Evolutionary conservation across 2,797 vertebrate species (phyloP).

Genomic region (Pelochelys cantorii): DNA sequence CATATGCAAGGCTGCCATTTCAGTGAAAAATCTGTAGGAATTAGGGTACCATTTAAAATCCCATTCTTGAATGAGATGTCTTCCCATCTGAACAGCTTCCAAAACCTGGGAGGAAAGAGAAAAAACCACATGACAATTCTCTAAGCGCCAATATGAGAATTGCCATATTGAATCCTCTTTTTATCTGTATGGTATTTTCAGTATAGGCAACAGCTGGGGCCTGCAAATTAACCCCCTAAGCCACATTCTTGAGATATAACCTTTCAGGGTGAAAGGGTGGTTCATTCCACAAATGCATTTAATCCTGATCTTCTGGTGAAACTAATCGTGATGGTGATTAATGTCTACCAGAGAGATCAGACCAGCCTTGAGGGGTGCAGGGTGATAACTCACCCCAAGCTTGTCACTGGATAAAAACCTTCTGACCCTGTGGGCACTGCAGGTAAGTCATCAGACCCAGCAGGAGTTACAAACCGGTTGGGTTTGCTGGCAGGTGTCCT

Average conservation of each 20-base stretch:
- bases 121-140: neutral
- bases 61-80: neutral
- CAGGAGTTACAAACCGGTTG: neutral
- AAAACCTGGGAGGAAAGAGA: neutral
- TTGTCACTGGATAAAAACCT: neutral
- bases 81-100: no score
- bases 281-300: neutral
- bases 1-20: rapidly evolving
- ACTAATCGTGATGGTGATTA: neutral
- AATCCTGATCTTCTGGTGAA: neutral
- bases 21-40: neutral
- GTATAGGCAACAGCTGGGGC: neutral
- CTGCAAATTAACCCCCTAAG: neutral
- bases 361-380: neutral
- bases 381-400: neutral
- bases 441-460: neutral
- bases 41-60: neutral
- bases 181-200: neutral
- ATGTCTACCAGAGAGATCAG: rapidly evolving
- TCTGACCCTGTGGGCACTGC: rapidly evolving
- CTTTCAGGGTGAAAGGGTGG: neutral
- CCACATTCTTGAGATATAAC: neutral
- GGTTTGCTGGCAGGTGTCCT: neutral
- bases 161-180: neutral
- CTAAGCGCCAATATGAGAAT: neutral